Evolutionary conservation across 2,797 vertebrate genomes (phyloP).

Genomic region (Sebastes steindachneri): DNA sequence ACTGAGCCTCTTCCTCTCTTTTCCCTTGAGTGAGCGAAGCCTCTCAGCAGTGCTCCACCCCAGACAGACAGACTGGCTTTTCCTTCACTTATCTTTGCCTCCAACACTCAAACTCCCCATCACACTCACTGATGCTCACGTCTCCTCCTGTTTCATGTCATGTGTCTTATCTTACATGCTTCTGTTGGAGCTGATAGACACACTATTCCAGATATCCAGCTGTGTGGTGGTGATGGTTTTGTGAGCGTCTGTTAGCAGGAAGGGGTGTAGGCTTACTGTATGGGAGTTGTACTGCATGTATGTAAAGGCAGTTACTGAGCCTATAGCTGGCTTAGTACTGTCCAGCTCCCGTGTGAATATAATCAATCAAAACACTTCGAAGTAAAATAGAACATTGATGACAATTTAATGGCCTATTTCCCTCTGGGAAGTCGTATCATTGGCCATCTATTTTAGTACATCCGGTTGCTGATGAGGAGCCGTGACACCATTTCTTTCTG

Average conservation of each 20-base stretch:
- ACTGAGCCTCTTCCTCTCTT: constrained; percentile 24
- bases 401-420: constrained; percentile 37
- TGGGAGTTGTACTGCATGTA: neutral
- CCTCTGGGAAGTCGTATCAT: constrained; percentile 19
- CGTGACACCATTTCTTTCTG: neutral
- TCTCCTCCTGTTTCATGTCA: neutral
- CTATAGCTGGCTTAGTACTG: neutral
- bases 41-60: constrained; percentile 12
- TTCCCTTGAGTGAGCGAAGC: constrained; percentile 2
- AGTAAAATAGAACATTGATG: constrained; percentile 8
- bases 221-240: neutral
- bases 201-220: constrained; percentile 10
- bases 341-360: neutral
- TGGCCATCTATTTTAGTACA: constrained; percentile 44
- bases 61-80: neutral
- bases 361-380: neutral
- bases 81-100: constrained; percentile 43
- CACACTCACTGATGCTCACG: neutral
- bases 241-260: constrained; percentile 25
- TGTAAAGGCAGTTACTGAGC: neutral
- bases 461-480: constrained; percentile 49
- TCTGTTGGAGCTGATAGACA: constrained; percentile 12
- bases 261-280: neutral
- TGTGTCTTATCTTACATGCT: constrained; percentile 38
- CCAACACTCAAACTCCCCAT: constrained; percentile 12